phyloP scores from a whole-genome alignment of 2,113 vertebrate species.

The Typhlomys cinereus region DNA sequence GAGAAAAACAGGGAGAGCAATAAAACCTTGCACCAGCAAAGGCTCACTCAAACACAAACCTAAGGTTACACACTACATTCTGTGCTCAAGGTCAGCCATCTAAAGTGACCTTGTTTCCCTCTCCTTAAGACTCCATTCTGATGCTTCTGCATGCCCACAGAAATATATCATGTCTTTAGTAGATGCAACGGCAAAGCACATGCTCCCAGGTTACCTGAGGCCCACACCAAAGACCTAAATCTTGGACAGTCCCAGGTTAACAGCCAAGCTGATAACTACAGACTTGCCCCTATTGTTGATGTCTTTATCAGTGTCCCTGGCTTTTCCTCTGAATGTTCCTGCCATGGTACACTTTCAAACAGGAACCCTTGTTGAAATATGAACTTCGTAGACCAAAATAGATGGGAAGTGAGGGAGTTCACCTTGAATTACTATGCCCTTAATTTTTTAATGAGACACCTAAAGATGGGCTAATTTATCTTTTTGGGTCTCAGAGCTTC shows the following conservation, averaged over 20 bases:
- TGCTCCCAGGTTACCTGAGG: conserved; percentile 87
- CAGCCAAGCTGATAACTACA: conserved; percentile 89
- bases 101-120: not conserved
- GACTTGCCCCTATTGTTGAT: conserved; percentile 90
- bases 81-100: not conserved
- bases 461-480: not conserved
- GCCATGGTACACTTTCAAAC: not conserved
- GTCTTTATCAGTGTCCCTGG: conserved; percentile 79
- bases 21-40: not conserved
- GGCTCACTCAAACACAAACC: not conserved
- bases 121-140: not conserved
- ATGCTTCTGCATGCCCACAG: not conserved
- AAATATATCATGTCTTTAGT: conserved; percentile 87
- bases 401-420: not conserved
- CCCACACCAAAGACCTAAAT: conserved; percentile 84
- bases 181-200: conserved; percentile 86
- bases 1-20: not conserved
- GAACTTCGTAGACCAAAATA: not conserved
- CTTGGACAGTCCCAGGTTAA: conserved; percentile 88
- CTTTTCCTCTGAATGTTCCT: conserved; percentile 86
- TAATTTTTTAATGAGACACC: not conserved
- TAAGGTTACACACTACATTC: conserved; percentile 6
- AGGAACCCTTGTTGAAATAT: not conserved
- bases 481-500: not conserved
- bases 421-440: not conserved